Evolutionary conservation across 2,113 vertebrate species (phyloP).

Genomic region (Cygnus buccinator): DNA sequence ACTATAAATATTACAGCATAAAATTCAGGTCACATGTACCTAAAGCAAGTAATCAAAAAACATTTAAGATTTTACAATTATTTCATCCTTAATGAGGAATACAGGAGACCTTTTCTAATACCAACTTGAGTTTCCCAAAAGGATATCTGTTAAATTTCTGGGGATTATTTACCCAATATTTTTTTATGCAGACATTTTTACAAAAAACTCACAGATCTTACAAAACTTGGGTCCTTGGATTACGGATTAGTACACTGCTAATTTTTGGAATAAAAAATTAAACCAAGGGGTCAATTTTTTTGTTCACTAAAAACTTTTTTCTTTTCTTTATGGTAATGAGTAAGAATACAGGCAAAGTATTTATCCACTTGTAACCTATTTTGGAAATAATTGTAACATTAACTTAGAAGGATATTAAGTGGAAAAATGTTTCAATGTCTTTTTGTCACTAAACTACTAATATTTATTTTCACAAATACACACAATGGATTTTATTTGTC

Average conservation of each 20-base stretch:
- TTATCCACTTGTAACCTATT: neutral
- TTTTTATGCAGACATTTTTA: neutral
- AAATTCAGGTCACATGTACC: neutral
- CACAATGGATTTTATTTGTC: neutral
- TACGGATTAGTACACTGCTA: neutral
- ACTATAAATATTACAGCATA: neutral
- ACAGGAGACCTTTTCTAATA: neutral
- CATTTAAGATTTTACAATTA: neutral
- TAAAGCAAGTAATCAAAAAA: neutral
- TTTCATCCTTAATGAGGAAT: neutral
- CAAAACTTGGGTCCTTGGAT: neutral
- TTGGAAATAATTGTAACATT: neutral
- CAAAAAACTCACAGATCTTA: neutral
- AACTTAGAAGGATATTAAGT: neutral
- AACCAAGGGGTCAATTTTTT: neutral
- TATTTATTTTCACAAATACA: neutral
- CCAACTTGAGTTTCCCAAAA: neutral
- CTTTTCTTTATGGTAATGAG: neutral
- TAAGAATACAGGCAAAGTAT: neutral
- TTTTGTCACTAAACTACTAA: neutral
- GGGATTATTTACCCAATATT: neutral
- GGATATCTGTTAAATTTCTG: neutral
- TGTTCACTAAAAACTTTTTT: neutral
- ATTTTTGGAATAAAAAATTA: neutral
- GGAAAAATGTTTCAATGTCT: neutral